Base-by-base conservation (phyloP, 2,888 invertebrate genomes). In the Pycnomerus fuliginosus region DNA sequence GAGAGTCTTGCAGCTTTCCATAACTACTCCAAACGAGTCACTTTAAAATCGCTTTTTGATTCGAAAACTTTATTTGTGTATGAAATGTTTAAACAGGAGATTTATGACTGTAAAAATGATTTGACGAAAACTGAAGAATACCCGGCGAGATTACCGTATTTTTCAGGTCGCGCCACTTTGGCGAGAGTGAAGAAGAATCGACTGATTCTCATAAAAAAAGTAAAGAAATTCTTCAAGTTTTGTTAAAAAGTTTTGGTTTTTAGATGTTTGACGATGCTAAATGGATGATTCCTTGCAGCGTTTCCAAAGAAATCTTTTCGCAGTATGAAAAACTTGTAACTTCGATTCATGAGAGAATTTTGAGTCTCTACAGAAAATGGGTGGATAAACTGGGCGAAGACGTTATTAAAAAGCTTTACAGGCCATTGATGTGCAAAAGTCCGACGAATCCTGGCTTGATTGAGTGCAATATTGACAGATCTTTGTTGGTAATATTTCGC, bases 401-500 rank as follows among this genome's bases (percentile, higher is more conserved):
- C 65, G 75, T 81, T 32, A 70, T 74, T 0, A 68, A 70, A 1
- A 77, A 79, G 27, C 69, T 89, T 14, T 84, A 90, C 58, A 79
- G 82, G 27, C 83, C 86, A 0, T 71, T 94, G 38, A 83, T 94
- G 80, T 73, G 80, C 45, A 81, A 82, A 48, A 87, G 85, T 62
- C 65, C 70, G 11, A 73, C 74, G 2, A 77, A 79, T 37, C 79
- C 80, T 11, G 86, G 85, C 0, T 72, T 87, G 30, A 67, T 92
- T 47, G 85, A 88, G 65, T 85, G 85, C 65, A 91, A 92, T 67
- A 85, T 91, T 54, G 88, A 91, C 67, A 78, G 80, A 84, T 84
- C 67, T 68, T 38, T 38, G 12, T 15, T 44, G 16, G 81, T 82
- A 42, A 73, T 89, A 27, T 85, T 85, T 62, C 77, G 79, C 48